Base-by-base conservation (phyloP, 2,113 vertebrate genomes). In the Rallus limicola region DNA sequence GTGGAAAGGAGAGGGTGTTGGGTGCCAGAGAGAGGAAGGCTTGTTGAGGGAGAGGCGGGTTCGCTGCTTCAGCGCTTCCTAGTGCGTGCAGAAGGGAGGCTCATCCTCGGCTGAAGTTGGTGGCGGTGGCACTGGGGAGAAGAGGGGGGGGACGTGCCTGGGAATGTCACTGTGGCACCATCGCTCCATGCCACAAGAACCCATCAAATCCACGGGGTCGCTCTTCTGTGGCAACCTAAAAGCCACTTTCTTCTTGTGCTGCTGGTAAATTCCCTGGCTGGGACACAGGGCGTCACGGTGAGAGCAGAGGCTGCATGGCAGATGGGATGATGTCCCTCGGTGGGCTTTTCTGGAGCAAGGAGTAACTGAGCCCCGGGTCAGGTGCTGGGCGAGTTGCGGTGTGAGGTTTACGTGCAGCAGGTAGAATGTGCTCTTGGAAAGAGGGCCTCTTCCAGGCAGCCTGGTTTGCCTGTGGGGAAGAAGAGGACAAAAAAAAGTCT, bases 111-210 rank as follows among this genome's bases (percentile, higher is more conserved):
- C 59, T 56, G 69, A 0, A 5, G 46, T 1, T 34, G 63, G 44
- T 40, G 4, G 1, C 3, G 42, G 12, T 44, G 62, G 17, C 34
- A 0, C 0, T 64, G 67, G 58, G 56, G 40, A 26, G 15, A 21
- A 29, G 25, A 21, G 15, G 36, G 29, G 60, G 60, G 36, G 40
- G 42, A 0, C 0, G 0, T 19, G 5, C 56, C 36, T 58, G 58
- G 79, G 19, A 23, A 16, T 0, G 7, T 42, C 38, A 2, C 8
- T 13, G n/a, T n/a, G 28, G 16, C 38, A 0, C 26, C 10, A 6
- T 2, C 53, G 0, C 53, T 8, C 21, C 0, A 2, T 36, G 9
- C 63, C 38, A 4, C 34, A 0, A 36, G 34, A 5, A 10, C 20
- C 29, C 20, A 25, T 53, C 6, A 5, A 4, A 23, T 70, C 53